These are phyloP conservation scores for Laothoe populi DNA, from an alignment of 2,888 invertebrate species.

Conservation along the genomic window DNA sequence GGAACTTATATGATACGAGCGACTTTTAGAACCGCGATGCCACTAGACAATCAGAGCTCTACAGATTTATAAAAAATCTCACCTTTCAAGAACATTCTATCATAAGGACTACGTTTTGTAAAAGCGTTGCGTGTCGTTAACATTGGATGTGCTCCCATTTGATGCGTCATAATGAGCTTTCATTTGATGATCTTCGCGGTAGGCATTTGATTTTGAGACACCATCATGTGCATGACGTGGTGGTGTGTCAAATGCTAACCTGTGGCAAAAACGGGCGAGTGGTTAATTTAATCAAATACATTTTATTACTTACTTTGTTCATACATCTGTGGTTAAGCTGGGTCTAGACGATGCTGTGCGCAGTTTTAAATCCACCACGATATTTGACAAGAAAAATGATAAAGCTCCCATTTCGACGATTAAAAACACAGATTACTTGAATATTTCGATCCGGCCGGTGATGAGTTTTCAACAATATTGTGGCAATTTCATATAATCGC, in stretches of 20 bases:
- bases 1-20: background rate
- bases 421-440: background rate
- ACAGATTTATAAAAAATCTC: no score
- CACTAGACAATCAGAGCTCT: background rate
- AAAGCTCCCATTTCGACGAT: no score
- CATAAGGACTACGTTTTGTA: no score
- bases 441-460: background rate
- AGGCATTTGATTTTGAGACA: no score
- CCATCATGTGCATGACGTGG: background rate
- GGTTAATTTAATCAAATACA: no score
- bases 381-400: no score
- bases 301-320: no score
- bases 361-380: no score
- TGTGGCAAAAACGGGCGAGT: no score
- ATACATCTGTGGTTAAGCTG: no score
- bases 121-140: background rate
- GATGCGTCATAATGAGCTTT: background rate
- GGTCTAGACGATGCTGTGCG: no score
- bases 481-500: background rate
- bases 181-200: background rate
- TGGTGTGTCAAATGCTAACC: background rate
- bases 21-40: background rate
- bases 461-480: background rate
- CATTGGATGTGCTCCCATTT: background rate
- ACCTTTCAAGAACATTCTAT: no score